Percentiles rank a stretch among this genome's conserved stretches.
These are phyloP conservation scores for Taurulus bubalis DNA, from an alignment of 2,113 vertebrate species.

Conservation along the genomic window DNA sequence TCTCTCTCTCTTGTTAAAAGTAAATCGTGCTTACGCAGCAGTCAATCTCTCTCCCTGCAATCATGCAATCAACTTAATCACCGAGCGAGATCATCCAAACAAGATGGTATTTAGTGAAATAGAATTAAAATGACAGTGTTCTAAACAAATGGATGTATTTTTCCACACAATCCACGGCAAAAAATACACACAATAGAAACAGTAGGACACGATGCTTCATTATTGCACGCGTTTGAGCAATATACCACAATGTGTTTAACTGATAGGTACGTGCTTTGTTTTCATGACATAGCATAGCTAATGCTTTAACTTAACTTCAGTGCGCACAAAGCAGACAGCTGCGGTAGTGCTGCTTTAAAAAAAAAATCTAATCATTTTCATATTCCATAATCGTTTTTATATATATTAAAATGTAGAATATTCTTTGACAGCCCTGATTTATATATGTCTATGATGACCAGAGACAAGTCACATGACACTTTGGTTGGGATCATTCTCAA, in stretches of 20 bases:
- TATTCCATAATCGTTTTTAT: no score
- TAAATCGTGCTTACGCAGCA: background rate
- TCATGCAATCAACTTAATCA: constrained; percentile 1
- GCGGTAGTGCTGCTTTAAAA: no score
- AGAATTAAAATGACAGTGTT: background rate
- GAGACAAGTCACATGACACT: background rate
- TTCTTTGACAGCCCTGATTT: no score
- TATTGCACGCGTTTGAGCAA: background rate
- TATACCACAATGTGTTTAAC: background rate
- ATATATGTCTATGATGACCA: background rate
- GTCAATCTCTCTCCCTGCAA: background rate
- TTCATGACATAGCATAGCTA: no score
- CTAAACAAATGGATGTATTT: background rate
- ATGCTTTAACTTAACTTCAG: no score
- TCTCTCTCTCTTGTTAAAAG: background rate
- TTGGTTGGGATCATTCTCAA: constrained; percentile 3
- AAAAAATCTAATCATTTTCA: no score
- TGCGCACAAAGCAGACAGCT: no score
- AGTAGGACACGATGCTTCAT: background rate
- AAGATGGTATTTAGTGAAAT: background rate
- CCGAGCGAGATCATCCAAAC: background rate
- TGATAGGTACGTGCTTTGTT: no score
- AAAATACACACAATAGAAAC: background rate
- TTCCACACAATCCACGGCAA: background rate
- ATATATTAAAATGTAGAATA: no score